Base-by-base conservation (phyloP, 2,888 invertebrate species). In the Horisme vitalbata region DNA sequence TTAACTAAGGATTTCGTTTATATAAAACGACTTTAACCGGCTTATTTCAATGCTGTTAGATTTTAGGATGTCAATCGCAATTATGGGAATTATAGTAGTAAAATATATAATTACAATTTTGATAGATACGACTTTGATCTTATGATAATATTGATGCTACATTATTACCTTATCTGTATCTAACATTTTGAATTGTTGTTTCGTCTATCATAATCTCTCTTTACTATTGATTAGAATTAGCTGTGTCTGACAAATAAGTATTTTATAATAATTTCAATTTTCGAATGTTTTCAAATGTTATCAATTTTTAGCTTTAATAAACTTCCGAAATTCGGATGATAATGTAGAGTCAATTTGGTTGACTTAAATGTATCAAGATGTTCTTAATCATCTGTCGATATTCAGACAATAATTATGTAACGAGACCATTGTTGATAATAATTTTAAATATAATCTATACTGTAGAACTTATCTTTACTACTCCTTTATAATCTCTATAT, bases 221-320 rank as follows among this genome's bases (percentile, higher is more conserved):
- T 64, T 71, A 64, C 5, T 71, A 63, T 68, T 68, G 69, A 75
- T 68, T 83, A 79, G 72, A 71, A 64, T 65, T 75, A 81, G 89
- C 89, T 89, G 89, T 90, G 89, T 86, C 77, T 79, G 89, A 89
- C 89, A 89, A 89, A 89, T 89, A 89, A 86, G 65, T 66, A 54
- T 58, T 55, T 60, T 51, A 55, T 55, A 12, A 12, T 47, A 43
- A 18, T 48, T 33, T 30, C 2, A 47, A 45, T 63, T 56, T 43
- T 12, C 35, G 59, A 54, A 51, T 41, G 45, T 46, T 48, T 37
- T 55, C 13, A 27, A 26, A 18, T 18, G 4, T 18, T 18, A 18
- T 6, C 18, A 5, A 5, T 1, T 1, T 5, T 18, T 1, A 18
- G 18, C 1, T 5, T 18, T 1, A 18, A 6, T 18, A 18, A 18